phyloP scores from a whole-genome alignment of 2,888 invertebrate species.

The Meteorus colon region DNA sequence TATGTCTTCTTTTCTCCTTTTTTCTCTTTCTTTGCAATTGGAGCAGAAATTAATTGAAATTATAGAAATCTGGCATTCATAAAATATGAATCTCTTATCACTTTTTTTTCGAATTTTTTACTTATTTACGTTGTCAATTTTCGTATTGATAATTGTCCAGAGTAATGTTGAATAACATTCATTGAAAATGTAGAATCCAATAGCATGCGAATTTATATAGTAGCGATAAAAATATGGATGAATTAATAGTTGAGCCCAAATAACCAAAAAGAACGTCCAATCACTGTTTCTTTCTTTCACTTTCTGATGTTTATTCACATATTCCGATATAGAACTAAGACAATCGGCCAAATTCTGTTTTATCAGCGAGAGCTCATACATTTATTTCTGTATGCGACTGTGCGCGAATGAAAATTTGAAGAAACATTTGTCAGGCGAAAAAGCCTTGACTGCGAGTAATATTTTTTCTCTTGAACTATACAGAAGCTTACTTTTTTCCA shows the following conservation, averaged over 20 bases:
- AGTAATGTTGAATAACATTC: no score
- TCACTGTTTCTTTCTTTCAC: background rate
- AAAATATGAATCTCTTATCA: no score
- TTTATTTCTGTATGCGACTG: slow-evolving; percentile 25
- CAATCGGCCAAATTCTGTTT: slow-evolving; percentile 20
- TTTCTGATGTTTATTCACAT: background rate
- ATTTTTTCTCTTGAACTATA: slow-evolving; percentile 42
- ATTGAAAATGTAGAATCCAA: background rate
- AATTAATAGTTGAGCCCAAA: background rate
- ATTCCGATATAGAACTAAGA: background rate
- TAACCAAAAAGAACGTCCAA: background rate
- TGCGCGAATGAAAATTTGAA: slow-evolving; percentile 19
- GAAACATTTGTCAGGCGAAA: slow-evolving; percentile 37
- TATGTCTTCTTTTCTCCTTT: no score
- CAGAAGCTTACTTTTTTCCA: slow-evolving; percentile 34
- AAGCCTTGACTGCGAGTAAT: slow-evolving; percentile 37
- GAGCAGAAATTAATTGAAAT: no score
- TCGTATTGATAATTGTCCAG: no score
- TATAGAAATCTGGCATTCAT: no score
- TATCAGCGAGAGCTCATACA: slow-evolving; percentile 31
- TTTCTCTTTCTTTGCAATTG: no score
- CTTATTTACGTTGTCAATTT: no score
- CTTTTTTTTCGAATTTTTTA: no score
- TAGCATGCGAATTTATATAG: background rate
- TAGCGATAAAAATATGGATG: background rate